A percentile compares a stretch with the other conserved stretches of the same genome.
Conservation (phyloP, 92 coral and sea anemone genomes). For the Palythoa caribaeorum region DNA sequence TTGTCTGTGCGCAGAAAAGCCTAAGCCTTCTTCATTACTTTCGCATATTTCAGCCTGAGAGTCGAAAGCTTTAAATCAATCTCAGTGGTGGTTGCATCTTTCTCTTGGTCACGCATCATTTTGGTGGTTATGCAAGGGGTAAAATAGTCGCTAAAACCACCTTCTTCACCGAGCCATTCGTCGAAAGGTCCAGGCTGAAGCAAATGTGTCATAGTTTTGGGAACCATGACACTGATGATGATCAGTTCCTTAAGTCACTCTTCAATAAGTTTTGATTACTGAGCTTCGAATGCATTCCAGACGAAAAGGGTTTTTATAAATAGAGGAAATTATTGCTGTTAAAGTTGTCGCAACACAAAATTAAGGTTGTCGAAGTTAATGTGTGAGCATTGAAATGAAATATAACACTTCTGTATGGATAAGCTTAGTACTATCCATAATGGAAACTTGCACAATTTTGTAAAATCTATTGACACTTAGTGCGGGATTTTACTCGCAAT, state of each 20-base stretch:
- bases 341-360: too few relatives aligned
- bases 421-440: too few relatives aligned
- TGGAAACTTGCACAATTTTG: too few relatives aligned
- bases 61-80: slow-evolving; percentile 59
- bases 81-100: slow-evolving; percentile 67
- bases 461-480: too few relatives aligned
- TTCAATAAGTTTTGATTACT: slow-evolving; percentile 39
- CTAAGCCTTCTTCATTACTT: slow-evolving; percentile 8
- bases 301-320: slow-evolving; percentile 58
- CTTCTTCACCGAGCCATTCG: slow-evolving; percentile 69
- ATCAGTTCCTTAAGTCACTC: slow-evolving; percentile 48
- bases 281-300: slow-evolving; percentile 72
- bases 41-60: slow-evolving; percentile 4
- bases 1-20: slow-evolving; percentile 20
- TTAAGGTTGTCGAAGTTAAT: too few relatives aligned
- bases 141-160: slow-evolving; percentile 70
- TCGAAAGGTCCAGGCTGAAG: slow-evolving; percentile 76
- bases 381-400: too few relatives aligned
- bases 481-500: too few relatives aligned
- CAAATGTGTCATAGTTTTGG: slow-evolving; percentile 73
- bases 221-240: too few relatives aligned
- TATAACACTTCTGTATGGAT: too few relatives aligned
- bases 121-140: slow-evolving; percentile 62
- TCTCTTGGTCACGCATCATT: slow-evolving; percentile 65
- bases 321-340: too few relatives aligned